A percentile compares a stretch with the other conserved stretches of the same genome.
These are phyloP conservation scores for Perca schrenkii DNA, from an alignment of 2,113 vertebrate genomes.

Conservation along the genomic window DNA sequence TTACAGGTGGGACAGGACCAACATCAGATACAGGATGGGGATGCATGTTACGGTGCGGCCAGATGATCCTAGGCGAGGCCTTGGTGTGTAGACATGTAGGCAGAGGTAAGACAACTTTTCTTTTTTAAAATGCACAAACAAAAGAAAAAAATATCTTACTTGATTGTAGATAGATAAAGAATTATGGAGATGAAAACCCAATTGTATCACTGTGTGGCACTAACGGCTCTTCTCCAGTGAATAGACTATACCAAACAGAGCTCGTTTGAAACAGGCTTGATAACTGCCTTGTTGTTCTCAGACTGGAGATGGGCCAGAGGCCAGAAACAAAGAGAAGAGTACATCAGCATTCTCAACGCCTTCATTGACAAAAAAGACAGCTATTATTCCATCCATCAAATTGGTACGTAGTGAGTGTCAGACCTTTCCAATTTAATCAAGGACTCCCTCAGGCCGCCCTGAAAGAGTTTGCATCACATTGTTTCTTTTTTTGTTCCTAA, in stretches of 20 bases:
- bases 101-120: conserved; percentile 86
- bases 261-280: conserved; percentile 13
- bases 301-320: conserved; percentile 95
- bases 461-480: conserved; percentile 4
- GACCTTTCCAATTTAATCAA: neutral
- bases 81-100: conserved; percentile 93
- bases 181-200: neutral
- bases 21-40: conserved; percentile 99
- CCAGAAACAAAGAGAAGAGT: conserved; percentile 90
- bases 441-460: neutral
- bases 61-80: conserved; percentile 98
- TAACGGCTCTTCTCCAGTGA: conserved; percentile 24
- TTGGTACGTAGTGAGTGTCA: conserved; percentile 86
- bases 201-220: conserved; percentile 34
- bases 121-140: neutral
- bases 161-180: neutral
- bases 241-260: neutral
- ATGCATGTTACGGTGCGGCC: conserved; percentile 98
- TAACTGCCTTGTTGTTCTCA: conserved; percentile 71
- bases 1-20: conserved; percentile 94
- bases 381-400: conserved; percentile 99
- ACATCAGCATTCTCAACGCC: conserved; percentile 92
- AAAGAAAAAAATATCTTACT: neutral
- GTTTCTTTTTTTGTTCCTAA: conserved; percentile 3
- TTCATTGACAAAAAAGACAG: conserved; percentile 99